Conservation (phyloP, 1,140 invertebrate species). For the Drosophila saltans region DNA sequence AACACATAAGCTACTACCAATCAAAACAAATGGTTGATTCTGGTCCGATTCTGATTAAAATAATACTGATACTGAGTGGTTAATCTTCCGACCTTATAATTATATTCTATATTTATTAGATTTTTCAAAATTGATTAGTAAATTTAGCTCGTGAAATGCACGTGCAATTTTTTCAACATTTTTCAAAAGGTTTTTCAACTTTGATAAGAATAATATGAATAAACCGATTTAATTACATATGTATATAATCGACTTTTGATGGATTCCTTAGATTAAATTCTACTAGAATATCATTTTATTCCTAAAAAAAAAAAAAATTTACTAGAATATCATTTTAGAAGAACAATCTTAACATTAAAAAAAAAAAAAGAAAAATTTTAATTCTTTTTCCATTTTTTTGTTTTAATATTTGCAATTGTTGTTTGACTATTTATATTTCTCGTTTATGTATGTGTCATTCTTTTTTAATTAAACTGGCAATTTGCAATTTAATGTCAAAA, state of each 20-base stretch:
- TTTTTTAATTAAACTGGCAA: not conserved
- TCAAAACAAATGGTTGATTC: not conserved
- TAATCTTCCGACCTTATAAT: constrained; percentile 1
- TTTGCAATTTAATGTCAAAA: constrained; percentile 5
- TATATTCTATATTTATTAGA: not conserved
- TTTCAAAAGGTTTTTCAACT: constrained; percentile 40
- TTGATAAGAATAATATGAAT: constrained; percentile 23
- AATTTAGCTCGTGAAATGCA: constrained; percentile 5
- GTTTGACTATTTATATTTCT: too few relatives aligned
- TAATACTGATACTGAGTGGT: not conserved
- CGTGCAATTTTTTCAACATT: not conserved
- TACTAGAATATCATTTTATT: too few relatives aligned
- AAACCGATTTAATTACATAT: too few relatives aligned
- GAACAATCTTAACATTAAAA: too few relatives aligned
- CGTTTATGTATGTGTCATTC: not conserved
- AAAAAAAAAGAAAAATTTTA: too few relatives aligned
- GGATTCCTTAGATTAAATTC: too few relatives aligned
- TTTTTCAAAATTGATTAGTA: not conserved
- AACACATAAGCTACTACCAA: not conserved
- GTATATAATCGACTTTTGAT: too few relatives aligned
- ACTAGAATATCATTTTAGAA: too few relatives aligned
- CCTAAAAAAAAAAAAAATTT: too few relatives aligned
- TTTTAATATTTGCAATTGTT: too few relatives aligned
- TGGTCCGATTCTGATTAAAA: not conserved
- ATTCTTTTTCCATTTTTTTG: too few relatives aligned